Conservation (phyloP, 2,888 invertebrate genomes). For the Rhorus exstirpatorius region DNA sequence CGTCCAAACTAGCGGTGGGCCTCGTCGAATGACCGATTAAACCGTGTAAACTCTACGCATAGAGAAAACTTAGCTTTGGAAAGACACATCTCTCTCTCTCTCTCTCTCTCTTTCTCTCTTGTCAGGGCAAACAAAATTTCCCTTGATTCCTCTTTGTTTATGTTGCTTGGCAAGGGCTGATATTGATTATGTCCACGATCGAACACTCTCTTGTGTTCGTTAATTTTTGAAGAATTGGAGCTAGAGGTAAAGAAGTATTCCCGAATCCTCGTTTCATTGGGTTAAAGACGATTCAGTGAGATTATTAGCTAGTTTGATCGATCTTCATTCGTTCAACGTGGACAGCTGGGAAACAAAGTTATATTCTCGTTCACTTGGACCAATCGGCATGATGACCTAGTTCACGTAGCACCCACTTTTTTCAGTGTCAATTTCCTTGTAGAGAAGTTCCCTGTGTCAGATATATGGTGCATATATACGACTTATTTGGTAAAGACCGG, state of each 20-base stretch:
- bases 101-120: neutral
- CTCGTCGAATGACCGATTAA: slow-evolving; percentile 44
- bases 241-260: neutral
- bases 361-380: neutral
- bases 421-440: slow-evolving; percentile 23
- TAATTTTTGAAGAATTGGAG: neutral
- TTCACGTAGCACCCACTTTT: slow-evolving; percentile 20
- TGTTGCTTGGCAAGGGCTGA: neutral
- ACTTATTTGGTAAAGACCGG: slow-evolving; percentile 28
- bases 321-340: neutral
- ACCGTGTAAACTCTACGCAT: neutral
- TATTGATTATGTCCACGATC: neutral
- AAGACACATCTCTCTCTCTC: neutral
- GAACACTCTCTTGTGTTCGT: neutral
- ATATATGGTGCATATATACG: neutral
- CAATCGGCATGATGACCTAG: slow-evolving; percentile 45
- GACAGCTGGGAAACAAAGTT: too few relatives aligned
- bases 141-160: neutral
- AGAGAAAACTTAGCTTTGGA: slow-evolving; percentile 11
- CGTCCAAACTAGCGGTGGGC: slow-evolving; percentile 38
- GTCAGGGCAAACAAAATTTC: neutral
- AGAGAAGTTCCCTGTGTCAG: slow-evolving; percentile 15
- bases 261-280: neutral
- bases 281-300: neutral
- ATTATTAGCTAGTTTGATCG: neutral